Conservation (phyloP, 1,140 invertebrate genomes). For the Diploscapter pachys region DNA sequence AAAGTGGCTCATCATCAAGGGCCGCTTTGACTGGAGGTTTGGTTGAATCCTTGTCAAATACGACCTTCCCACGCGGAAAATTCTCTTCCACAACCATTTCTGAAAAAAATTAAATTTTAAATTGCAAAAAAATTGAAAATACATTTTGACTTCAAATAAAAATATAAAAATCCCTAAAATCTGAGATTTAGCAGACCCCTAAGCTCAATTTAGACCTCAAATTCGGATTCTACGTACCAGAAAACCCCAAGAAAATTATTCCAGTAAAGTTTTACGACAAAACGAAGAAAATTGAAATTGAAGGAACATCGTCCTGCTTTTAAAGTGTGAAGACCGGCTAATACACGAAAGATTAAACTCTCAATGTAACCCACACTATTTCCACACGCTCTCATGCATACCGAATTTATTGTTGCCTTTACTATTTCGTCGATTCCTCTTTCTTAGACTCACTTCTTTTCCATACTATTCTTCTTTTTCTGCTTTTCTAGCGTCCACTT, state of each 20-base stretch:
- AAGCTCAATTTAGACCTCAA: neutral
- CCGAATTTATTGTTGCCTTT: too few species aligned
- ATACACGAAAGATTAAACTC: too few species aligned
- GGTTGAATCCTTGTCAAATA: conserved; percentile 26
- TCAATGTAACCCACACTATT: too few species aligned
- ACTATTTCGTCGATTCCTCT: too few species aligned
- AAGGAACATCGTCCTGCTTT: neutral
- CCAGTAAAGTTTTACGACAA: neutral
- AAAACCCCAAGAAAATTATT: neutral
- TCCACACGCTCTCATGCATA: too few species aligned
- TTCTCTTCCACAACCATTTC: conserved; percentile 22
- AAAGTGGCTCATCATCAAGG: neutral
- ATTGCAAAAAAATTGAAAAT: conserved; percentile 1
- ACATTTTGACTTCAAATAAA: neutral
- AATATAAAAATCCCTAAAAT: neutral
- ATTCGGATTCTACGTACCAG: too few species aligned
- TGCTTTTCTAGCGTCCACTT: too few species aligned
- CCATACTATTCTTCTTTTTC: too few species aligned
- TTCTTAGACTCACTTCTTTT: too few species aligned
- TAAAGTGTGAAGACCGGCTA: neutral
- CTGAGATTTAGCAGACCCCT: neutral
- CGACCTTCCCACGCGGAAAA: conserved; percentile 34
- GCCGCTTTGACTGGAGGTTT: neutral
- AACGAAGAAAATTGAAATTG: neutral
- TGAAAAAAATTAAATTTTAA: neutral